Evolutionary conservation across 2,888 invertebrate species (phyloP), one percentile per base, ranked within the genome.

Genomic region (Tinea trinotella): DNA sequence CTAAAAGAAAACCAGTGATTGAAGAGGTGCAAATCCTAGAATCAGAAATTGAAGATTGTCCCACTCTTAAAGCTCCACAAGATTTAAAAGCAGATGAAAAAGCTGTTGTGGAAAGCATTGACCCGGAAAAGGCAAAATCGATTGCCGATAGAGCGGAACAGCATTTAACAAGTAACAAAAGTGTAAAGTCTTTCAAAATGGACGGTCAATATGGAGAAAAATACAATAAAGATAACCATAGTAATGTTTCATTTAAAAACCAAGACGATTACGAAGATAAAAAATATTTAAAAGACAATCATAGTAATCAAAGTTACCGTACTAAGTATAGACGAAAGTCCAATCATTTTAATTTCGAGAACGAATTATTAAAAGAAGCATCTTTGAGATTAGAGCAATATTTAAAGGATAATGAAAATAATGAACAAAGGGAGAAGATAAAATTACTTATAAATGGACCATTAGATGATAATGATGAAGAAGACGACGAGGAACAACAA

Each of bases 331-430:
- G 83, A 59, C 66, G 73, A 57, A 84, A 84, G 61, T 84, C 88
- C 0, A 89, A 89, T 59, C 87, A 89, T 59, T 89, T 89, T 57
- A 88, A 88, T 62, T 83, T 85, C 18, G 90, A 90, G 65, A 89
- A 83, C 58, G 89, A 89, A 64, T 87, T 88, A 10, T 68, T 88
- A 46, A 88, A 88, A 63, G 84, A 82, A 60, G 88, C 88, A 1
- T 88, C 88, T 0, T 65, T 84, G 57, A 88, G 85, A 70, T 64
- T 89, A 56, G 87, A 84, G 56, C 72, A 85, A 61, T 88, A 88
- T 62, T 64, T 84, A 48, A 77, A 77, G 66, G 81, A 82, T 56
- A 75, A 62, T 59, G 79, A 80, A 61, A 67, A 62, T 57, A 64
- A 59, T 56, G 61, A 65, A 30, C 62, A 68, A 35, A 61, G 59